Conservation (phyloP, 2,113 vertebrate species). For the Ginglymostoma cirratum region DNA sequence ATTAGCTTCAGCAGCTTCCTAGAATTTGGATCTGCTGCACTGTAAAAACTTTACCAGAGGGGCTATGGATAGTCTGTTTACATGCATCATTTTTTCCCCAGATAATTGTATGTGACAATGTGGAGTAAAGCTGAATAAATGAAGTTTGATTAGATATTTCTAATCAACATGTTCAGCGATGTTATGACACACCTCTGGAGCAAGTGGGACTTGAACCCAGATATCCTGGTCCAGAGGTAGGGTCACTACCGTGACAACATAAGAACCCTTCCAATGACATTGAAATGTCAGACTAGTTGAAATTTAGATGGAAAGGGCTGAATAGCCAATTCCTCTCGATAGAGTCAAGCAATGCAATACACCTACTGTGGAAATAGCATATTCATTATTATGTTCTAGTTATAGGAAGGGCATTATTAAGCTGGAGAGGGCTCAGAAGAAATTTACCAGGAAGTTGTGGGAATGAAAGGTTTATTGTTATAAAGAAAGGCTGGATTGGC, state of each 20-base stretch:
- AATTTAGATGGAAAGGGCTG: neutral
- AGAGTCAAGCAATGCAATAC: neutral
- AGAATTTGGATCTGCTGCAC: neutral
- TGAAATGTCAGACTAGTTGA: neutral
- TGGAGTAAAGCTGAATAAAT: neutral
- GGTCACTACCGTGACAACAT: too few relatives aligned
- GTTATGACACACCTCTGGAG: too few relatives aligned
- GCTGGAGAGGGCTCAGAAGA: too few relatives aligned
- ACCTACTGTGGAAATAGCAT: neutral
- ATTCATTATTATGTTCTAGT: too few relatives aligned
- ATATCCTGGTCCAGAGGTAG: too few relatives aligned
- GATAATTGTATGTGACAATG: neutral
- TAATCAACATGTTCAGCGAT: too few relatives aligned
- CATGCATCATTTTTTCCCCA: neutral
- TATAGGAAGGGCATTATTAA: too few relatives aligned
- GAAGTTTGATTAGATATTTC: neutral
- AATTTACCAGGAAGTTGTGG: too few relatives aligned
- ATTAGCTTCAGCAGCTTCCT: neutral
- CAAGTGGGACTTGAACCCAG: too few relatives aligned
- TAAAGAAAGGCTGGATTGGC: too few relatives aligned
- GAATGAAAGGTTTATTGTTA: too few relatives aligned
- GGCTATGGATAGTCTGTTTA: neutral
- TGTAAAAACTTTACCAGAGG: neutral
- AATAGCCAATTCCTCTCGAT: neutral
- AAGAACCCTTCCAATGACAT: too few relatives aligned